phyloP scores from a whole-genome alignment of 2,797 vertebrate genomes.

The Psittacula derbiana region DNA sequence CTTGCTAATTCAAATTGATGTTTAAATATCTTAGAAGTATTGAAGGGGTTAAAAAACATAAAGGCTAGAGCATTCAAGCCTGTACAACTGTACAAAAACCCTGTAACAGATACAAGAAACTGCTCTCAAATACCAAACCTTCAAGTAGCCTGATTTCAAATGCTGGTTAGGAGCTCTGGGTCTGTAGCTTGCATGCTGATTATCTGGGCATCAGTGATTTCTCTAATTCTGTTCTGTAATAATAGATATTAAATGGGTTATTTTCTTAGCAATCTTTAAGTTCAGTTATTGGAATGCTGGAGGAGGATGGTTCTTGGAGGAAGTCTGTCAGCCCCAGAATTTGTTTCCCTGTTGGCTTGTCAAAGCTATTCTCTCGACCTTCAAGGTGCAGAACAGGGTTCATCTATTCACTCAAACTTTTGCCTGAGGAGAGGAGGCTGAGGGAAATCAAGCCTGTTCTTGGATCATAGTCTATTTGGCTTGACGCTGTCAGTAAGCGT shows the following conservation, averaged over 20 bases:
- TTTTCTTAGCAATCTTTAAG: not conserved
- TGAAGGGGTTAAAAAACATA: not conserved
- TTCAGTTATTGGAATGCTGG: constrained; percentile 26
- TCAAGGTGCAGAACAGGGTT: constrained; percentile 68
- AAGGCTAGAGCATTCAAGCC: not conserved
- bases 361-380: constrained; percentile 69
- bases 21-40: not conserved
- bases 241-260: not conserved
- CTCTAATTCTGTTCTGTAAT: not conserved
- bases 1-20: not conserved
- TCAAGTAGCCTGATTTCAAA: not conserved
- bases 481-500: constrained; percentile 73
- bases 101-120: not conserved
- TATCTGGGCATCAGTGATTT: not conserved
- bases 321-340: constrained; percentile 54
- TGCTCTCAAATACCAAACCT: not conserved
- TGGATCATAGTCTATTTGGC: constrained; percentile 65
- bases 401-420: constrained; percentile 54
- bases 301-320: not conserved
- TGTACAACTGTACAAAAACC: not conserved
- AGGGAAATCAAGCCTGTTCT: constrained; percentile 61
- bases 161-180: not conserved
- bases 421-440: constrained; percentile 64
- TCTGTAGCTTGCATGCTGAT: not conserved
- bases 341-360: constrained; percentile 61